A percentile compares a stretch with the other conserved stretches of the same genome.
Conservation (phyloP, 1,140 invertebrate genomes). For the Drosophila sechellia region DNA sequence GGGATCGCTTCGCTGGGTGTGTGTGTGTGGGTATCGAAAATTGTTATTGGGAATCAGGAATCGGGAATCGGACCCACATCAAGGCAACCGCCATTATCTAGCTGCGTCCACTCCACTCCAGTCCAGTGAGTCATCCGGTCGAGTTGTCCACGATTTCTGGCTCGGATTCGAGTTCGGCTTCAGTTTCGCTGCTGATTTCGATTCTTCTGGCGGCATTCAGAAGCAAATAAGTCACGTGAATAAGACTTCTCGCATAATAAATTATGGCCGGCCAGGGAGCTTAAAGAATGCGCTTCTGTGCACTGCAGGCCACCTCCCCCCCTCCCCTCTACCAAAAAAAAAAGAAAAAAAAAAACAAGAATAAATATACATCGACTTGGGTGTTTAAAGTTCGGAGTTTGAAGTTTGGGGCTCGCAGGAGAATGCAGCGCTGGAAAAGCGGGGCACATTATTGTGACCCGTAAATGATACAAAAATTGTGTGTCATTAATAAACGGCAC, state of each 20-base stretch:
- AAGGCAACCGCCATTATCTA: conserved; percentile 65
- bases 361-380: not conserved
- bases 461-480: conserved; percentile 84
- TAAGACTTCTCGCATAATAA: conserved; percentile 84
- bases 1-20: conserved; percentile 16
- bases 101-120: conserved; percentile 1
- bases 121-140: conserved; percentile 33
- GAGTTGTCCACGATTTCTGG: conserved; percentile 13
- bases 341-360: not conserved
- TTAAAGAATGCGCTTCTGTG: conserved; percentile 61
- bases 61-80: conserved; percentile 57
- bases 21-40: conserved; percentile 28
- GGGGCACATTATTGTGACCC: conserved; percentile 79
- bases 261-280: conserved; percentile 63
- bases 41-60: conserved; percentile 11
- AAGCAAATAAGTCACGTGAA: conserved; percentile 84
- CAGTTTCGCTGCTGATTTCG: conserved; percentile 16
- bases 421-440: conserved; percentile 27
- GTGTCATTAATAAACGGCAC: conserved; percentile 80
- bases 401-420: not conserved
- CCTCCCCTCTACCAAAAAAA: not conserved
- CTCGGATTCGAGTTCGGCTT: conserved; percentile 9
- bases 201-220: conserved; percentile 63
- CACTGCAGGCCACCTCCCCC: conserved; percentile 16
- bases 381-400: conserved; percentile 14